A percentile compares a stretch with the other conserved stretches of the same genome.
Conservation (phyloP, 2,113 vertebrate genomes). For the Monopterus albus region DNA sequence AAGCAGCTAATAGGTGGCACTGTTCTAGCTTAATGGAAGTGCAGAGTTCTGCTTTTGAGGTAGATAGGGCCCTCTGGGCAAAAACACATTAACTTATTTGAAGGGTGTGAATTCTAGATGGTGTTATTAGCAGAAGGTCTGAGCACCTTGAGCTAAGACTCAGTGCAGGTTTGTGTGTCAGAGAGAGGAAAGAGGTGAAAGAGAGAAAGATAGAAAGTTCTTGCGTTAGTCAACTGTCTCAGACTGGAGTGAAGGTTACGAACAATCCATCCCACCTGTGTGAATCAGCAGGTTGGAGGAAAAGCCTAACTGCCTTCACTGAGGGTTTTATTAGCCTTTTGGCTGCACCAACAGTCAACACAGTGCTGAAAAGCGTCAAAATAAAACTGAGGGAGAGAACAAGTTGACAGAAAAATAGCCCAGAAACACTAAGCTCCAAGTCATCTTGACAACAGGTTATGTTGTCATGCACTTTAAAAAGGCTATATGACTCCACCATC, state of each 20-base stretch:
- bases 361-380: not conserved
- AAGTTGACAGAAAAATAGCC: not conserved
- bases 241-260: slow-evolving; percentile 36
- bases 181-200: slow-evolving; percentile 8
- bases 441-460: slow-evolving; percentile 2
- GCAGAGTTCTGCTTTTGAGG: slow-evolving; percentile 73
- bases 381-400: not conserved
- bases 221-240: slow-evolving; percentile 41
- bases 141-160: slow-evolving; percentile 67
- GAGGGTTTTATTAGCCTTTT: slow-evolving; percentile 41
- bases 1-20: slow-evolving; percentile 70
- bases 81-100: slow-evolving; percentile 85
- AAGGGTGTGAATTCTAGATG: slow-evolving; percentile 81
- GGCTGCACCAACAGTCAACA: slow-evolving; percentile 22
- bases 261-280: slow-evolving; percentile 24
- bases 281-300: slow-evolving; percentile 32
- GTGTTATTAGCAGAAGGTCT: slow-evolving; percentile 81
- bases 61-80: slow-evolving; percentile 80
- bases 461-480: not conserved
- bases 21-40: slow-evolving; percentile 82
- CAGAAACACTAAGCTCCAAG: not conserved
- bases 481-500: not conserved
- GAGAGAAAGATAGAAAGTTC: slow-evolving; percentile 39
- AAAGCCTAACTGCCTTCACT: slow-evolving; percentile 16
- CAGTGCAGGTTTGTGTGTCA: slow-evolving; percentile 46